A percentile compares a stretch with the other conserved stretches of the same genome.
Evolutionary conservation across 2,888 invertebrate species (phyloP).

Genomic region (Mythimna loreyi): DNA sequence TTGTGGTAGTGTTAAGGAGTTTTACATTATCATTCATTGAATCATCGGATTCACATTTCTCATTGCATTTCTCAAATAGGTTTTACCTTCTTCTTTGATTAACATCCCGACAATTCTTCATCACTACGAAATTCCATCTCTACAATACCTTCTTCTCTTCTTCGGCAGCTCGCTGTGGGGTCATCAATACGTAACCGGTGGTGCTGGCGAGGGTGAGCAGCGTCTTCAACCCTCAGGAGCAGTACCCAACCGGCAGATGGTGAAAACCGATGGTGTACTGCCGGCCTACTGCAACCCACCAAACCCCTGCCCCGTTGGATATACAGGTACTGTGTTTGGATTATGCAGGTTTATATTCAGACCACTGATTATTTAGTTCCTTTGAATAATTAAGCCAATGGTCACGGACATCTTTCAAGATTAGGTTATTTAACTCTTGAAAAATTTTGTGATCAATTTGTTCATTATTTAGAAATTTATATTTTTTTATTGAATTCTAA

Average conservation of each 20-base stretch:
- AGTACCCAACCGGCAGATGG: constrained; percentile 92
- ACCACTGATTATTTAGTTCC: background rate
- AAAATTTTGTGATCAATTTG: too few relatives aligned
- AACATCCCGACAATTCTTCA: too few relatives aligned
- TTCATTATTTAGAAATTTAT: background rate
- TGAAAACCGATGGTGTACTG: constrained; percentile 97
- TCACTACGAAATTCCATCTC: background rate
- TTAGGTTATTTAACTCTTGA: too few relatives aligned
- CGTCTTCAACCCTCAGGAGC: constrained; percentile 90
- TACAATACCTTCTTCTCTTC: background rate
- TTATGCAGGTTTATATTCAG: background rate
- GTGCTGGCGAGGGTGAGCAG: constrained; percentile 95
- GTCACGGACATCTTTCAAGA: background rate
- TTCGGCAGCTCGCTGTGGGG: constrained; percentile 92
- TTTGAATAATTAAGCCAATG: background rate
- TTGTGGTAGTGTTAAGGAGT: too few relatives aligned
- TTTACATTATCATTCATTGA: background rate
- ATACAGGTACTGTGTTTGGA: constrained; percentile 91
- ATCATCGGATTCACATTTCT: too few relatives aligned
- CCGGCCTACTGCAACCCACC: constrained; percentile 99
- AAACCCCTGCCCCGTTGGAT: constrained; percentile 99
- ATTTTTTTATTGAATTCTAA: background rate
- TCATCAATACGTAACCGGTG: constrained; percentile 94
- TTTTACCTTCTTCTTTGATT: too few relatives aligned
- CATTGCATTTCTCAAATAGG: background rate